These are phyloP conservation scores for Netelia fuscicornis DNA, from an alignment of 2,888 invertebrate species.

Conservation along the genomic window DNA sequence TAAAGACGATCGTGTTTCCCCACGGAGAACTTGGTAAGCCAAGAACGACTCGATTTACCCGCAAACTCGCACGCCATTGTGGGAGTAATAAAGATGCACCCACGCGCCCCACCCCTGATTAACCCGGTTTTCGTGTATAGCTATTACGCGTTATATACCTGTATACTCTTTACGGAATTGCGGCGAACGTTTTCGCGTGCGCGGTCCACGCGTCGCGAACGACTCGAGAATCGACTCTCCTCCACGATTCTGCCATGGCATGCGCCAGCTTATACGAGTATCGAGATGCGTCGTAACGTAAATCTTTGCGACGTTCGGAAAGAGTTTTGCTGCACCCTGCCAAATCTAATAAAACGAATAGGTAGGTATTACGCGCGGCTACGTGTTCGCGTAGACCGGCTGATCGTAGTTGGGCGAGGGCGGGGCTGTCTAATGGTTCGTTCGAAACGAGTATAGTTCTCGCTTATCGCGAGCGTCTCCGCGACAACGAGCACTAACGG, in stretches of 20 bases:
- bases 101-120: conserved; percentile 72
- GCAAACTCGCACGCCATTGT: conserved; percentile 57
- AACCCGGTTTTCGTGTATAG: conserved; percentile 37
- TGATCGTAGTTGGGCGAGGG: conserved; percentile 58
- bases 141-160: neutral
- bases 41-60: conserved; percentile 60
- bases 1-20: conserved; percentile 1
- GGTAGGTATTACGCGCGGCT: conserved; percentile 1
- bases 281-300: conserved; percentile 63
- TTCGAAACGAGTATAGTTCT: conserved; percentile 37
- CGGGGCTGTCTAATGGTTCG: conserved; percentile 62
- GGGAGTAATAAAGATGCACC: conserved; percentile 70
- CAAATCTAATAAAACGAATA: conserved; percentile 32
- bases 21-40: conserved; percentile 37
- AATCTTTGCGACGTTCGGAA: conserved; percentile 51
- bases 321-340: neutral
- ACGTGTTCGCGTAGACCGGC: conserved; percentile 3
- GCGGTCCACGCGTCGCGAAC: neutral
- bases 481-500: no score
- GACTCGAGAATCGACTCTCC: conserved; percentile 1
- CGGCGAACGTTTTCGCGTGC: conserved; percentile 8
- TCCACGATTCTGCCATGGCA: conserved; percentile 8
- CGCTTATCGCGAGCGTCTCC: neutral
- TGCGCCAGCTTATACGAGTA: neutral
- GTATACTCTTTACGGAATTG: neutral